Base-by-base conservation (phyloP, 2,113 vertebrate genomes). In the Leptobrachium leishanense region DNA sequence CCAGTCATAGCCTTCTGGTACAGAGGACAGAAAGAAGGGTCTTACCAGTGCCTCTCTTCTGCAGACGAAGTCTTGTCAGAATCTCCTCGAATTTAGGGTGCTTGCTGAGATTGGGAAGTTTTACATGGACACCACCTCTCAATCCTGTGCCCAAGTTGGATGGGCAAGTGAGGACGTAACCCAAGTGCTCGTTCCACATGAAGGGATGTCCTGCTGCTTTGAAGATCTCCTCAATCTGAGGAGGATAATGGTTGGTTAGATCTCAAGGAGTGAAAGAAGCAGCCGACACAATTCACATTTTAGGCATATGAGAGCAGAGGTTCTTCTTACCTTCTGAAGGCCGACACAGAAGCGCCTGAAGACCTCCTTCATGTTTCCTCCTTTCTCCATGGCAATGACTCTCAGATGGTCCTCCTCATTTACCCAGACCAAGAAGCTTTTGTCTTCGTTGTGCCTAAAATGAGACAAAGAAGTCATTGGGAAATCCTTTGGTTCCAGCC, bases 321-420 rank as follows among this genome's bases (percentile, higher is more conserved):
- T 70, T 41, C 15, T 31, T 46, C 2, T 72, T 82, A 97, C 96
- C 94, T 92, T 97, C 88, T 94, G 89, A 88, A 98, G 93, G 46
- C 96, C 96, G 2, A 91, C 88, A n/a, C 95, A 98, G 93, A 98
- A 98, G 85, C 96, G 96, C 66, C 85, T 93, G 94, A 98, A 98
- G 66, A 98, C 96, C 83, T 97, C 95, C 92, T 97, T 98, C 96
- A 98, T 98, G 92, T 98, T 96, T 82, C 96, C 96, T 0, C 94
- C 96, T 81, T 93, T 88, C 93, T 98, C 88, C 96, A 98, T 98
- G 89, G 96, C 95, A 89, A 98, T 98, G 91, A 98, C 96, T 2
- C 96, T 94, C 83, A 97, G 91, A 67, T 98, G 96, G 72, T 98
- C 96, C 84, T 98, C 96, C 89, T 98, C 96, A 2, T 98, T 98